phyloP scores from a whole-genome alignment of 1,140 invertebrate species.

The Pseudomyrmex sp. region DNA sequence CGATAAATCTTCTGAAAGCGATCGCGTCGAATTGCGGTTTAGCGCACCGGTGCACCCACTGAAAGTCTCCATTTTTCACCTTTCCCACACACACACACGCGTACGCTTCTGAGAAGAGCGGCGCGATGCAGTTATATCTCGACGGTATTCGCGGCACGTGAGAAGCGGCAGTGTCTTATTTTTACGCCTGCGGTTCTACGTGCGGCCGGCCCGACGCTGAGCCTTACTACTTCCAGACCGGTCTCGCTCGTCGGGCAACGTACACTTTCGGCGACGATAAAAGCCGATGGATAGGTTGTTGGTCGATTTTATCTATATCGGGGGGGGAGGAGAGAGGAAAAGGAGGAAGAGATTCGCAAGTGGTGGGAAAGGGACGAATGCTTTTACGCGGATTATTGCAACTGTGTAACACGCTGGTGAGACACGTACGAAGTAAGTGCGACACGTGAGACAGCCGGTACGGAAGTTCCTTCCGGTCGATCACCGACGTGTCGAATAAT shows the following conservation, averaged over 20 bases:
- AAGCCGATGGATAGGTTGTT: conserved; percentile 25
- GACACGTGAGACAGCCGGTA: background rate
- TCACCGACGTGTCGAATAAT: conserved; percentile 20
- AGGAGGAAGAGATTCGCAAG: too few species aligned
- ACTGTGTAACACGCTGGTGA: background rate
- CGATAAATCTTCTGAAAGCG: conserved; percentile 25
- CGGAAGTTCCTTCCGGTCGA: conserved; percentile 31
- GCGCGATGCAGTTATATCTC: conserved; percentile 8
- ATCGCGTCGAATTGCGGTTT: conserved; percentile 18
- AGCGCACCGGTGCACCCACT: background rate
- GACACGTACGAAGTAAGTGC: conserved; percentile 25
- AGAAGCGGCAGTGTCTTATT: conserved; percentile 48
- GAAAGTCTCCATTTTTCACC: conserved; percentile 49
- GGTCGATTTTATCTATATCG: background rate
- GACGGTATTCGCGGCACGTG: conserved; percentile 55
- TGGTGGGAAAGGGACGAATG: background rate
- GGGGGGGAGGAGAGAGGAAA: too few species aligned
- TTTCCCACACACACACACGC: background rate
- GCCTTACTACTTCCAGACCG: conserved; percentile 56
- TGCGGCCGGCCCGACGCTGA: conserved; percentile 50
- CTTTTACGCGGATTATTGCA: conserved; percentile 38
- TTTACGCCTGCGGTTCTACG: conserved; percentile 57
- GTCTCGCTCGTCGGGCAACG: conserved; percentile 26
- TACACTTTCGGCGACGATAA: conserved; percentile 44
- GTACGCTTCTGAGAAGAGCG: conserved; percentile 6